Percentiles rank a stretch among this genome's conserved stretches.
Evolutionary conservation across 2,113 vertebrate genomes (phyloP).

Genomic region (Argyrosomus japonicus): DNA sequence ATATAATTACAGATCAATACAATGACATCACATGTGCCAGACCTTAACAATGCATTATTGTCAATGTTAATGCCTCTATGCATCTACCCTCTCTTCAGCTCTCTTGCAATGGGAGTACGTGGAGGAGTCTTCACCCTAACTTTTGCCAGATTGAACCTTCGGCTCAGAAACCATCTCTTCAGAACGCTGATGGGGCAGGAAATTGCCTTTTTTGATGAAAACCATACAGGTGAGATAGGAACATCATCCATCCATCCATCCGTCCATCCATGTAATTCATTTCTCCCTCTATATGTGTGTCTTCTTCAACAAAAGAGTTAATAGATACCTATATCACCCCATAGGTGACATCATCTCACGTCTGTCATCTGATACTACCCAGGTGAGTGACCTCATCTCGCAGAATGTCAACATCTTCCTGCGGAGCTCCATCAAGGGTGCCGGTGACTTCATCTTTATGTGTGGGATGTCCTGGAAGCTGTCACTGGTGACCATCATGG

Average conservation of each 20-base stretch:
- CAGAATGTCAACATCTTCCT: constrained; percentile 96
- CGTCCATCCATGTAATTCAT: background rate
- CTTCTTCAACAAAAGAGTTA: background rate
- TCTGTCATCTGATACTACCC: constrained; percentile 95
- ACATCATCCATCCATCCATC: accelerated
- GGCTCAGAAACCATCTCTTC: constrained; percentile 93
- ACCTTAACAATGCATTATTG: background rate
- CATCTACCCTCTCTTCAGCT: constrained; percentile 84
- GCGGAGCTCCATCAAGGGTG: constrained; percentile 89
- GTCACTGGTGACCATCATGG: constrained; percentile 92
- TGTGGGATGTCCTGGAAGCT: constrained; percentile 96
- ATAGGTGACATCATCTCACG: constrained; percentile 96
- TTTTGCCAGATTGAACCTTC: constrained; percentile 93
- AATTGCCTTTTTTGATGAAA: constrained; percentile 95
- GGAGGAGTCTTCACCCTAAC: constrained; percentile 93
- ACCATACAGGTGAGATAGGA: constrained; percentile 90
- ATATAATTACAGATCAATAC: background rate
- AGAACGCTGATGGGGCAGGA: constrained; percentile 92
- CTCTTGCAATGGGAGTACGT: constrained; percentile 92
- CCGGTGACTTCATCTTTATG: constrained; percentile 93
- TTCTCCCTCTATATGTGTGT: background rate
- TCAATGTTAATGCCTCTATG: background rate
- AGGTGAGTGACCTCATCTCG: constrained; percentile 95
- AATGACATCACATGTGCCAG: constrained; percentile 26
- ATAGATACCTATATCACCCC: constrained; percentile 6